Base-by-base conservation (phyloP, 2,888 invertebrate species). In the Ectropis crepuscularia region DNA sequence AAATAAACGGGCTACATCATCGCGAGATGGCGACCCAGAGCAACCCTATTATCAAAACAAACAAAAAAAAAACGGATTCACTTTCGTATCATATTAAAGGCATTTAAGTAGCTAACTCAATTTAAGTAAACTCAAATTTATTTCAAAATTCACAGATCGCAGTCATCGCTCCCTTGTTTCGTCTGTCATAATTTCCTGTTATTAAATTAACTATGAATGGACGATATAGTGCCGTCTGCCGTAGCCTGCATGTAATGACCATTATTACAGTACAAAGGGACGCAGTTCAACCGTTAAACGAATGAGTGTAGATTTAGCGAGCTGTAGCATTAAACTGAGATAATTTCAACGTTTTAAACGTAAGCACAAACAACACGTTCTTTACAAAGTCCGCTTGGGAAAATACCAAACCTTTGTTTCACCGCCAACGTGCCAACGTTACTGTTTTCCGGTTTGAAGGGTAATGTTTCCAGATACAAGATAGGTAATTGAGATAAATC, bases 161-260 rank as follows among this genome's bases (percentile, higher is more conserved):
- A 51, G 41, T 41, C 16, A n/a, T 61, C 45, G 68, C 75, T 79
- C 78, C 62, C 74, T 81, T 75, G 74, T 79, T 73, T 68, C 65
- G 72, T 48, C 70, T 80, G 76, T 74, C 80, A 80, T 81, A 78
- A 79, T 80, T 73, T 82, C 84, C 83, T 81, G 82, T 76, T 70
- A 73, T 70, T 73, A 74, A 72, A 74, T 74, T 69, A 51, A 57
- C 54, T 61, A 74, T 74, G 67, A 76, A 74, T 67, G 70, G 65
- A 57, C 59, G 65, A 68, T 57, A 65, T 65, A 57, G 57, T 59
- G 65, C 68, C 60, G 69, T 67, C 55, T 55, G 38, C 47, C 41
- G 39, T 48, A 28, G 42, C 48, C 62, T 42, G 38, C 16, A 57
- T 55, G 51, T 82, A 76, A 81, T 82, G 59, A 45, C 74, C 64